Evolutionary conservation across 1,140 invertebrate species (phyloP).

Genomic region (Battus philenor): DNA sequence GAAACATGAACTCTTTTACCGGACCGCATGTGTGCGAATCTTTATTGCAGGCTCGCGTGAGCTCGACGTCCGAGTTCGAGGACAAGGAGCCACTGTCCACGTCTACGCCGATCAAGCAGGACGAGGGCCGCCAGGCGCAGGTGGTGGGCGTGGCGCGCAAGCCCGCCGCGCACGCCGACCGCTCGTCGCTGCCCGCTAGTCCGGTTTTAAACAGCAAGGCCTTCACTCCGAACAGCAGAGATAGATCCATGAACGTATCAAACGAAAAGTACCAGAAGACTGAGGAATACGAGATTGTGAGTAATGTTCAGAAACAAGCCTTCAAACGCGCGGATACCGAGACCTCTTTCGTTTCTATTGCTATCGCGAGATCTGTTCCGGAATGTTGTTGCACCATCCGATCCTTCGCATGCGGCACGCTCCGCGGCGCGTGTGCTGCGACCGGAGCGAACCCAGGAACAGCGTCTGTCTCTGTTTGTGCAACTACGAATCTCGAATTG

Average conservation of each 20-base stretch:
- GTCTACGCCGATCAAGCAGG: conserved; percentile 60
- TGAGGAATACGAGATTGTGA: conserved; percentile 32
- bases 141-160: conserved; percentile 66
- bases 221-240: conserved; percentile 33
- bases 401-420: too few species aligned
- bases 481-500: too few species aligned
- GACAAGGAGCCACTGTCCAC: conserved; percentile 53
- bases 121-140: conserved; percentile 37
- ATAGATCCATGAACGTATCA: conserved; percentile 18
- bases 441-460: too few species aligned
- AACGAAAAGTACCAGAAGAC: conserved; percentile 37
- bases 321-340: too few species aligned
- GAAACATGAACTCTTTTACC: too few species aligned
- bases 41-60: too few species aligned
- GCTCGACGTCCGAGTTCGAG: conserved; percentile 30
- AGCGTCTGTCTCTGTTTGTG: too few species aligned
- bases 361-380: too few species aligned
- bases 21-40: too few species aligned
- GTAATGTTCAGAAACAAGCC: not conserved
- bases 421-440: too few species aligned
- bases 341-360: too few species aligned
- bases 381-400: too few species aligned
- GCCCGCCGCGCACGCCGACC: conserved; percentile 22
- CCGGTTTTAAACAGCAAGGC: conserved; percentile 24
- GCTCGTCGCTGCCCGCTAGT: conserved; percentile 20